phyloP scores from a whole-genome alignment of 2,888 invertebrate genomes.

The Orgyia antiqua region DNA sequence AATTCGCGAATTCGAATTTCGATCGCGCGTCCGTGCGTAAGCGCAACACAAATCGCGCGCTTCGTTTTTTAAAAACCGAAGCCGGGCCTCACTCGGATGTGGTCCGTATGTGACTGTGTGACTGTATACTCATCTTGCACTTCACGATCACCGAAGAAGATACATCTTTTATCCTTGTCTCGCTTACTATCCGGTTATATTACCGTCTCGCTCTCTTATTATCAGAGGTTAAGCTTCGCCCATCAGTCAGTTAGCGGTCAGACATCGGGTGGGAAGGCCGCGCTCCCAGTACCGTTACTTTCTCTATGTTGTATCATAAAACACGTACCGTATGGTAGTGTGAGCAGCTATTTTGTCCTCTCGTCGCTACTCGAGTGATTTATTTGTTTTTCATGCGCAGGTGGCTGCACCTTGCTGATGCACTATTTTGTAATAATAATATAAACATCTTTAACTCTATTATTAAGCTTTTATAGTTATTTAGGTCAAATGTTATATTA shows the following conservation, averaged over 20 bases:
- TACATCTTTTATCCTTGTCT: slow-evolving; percentile 54
- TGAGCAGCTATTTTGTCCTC: slow-evolving; percentile 51
- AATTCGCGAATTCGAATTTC: slow-evolving; percentile 40
- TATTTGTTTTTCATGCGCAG: slow-evolving; percentile 47
- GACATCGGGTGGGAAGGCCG: slow-evolving; percentile 67
- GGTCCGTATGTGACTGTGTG: slow-evolving; percentile 76
- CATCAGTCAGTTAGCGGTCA: slow-evolving; percentile 73
- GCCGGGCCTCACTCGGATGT: slow-evolving; percentile 70
- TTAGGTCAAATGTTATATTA: slow-evolving; percentile 51
- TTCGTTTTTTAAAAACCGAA: slow-evolving; percentile 63
- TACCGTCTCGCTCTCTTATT: slow-evolving; percentile 64
- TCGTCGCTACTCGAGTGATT: slow-evolving; percentile 46
- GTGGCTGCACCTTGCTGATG: slow-evolving; percentile 39
- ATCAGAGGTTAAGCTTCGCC: slow-evolving; percentile 74
- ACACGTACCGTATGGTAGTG: slow-evolving; percentile 55
- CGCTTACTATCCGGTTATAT: slow-evolving; percentile 29
- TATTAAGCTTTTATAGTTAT: slow-evolving; percentile 21
- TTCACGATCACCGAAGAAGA: slow-evolving; percentile 76
- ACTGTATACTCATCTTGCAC: slow-evolving; percentile 76
- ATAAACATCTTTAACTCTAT: slow-evolving; percentile 18
- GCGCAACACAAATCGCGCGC: slow-evolving; percentile 59
- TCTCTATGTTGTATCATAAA: slow-evolving; percentile 59
- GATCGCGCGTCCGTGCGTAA: slow-evolving; percentile 58
- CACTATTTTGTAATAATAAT: slow-evolving; percentile 27
- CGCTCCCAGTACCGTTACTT: slow-evolving; percentile 58